Conservation (phyloP, 2,113 vertebrate species). For the Corynorhinus townsendii region DNA sequence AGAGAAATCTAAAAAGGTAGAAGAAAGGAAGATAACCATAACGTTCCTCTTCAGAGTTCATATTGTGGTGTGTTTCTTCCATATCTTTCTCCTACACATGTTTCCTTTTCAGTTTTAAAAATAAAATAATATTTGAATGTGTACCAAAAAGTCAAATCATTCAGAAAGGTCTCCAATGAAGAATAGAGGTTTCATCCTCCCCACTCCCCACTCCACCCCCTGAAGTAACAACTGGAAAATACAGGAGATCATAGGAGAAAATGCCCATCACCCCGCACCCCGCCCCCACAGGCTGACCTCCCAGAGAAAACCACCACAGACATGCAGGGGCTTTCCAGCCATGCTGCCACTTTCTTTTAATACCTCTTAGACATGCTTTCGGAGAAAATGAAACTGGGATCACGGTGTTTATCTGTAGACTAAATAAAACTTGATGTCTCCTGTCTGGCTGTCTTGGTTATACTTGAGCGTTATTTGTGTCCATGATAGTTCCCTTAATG, state of each 20-base stretch:
- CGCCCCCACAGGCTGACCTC: too few species aligned
- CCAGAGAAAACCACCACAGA: background rate
- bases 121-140: background rate
- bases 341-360: background rate
- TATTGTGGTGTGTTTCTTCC: background rate
- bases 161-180: background rate
- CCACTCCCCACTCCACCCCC: background rate
- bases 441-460: background rate
- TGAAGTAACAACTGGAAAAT: background rate
- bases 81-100: background rate
- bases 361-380: background rate
- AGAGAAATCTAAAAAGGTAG: background rate
- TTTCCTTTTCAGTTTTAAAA: background rate
- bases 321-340: background rate
- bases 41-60: background rate
- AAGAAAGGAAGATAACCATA: background rate
- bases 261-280: background rate
- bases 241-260: background rate
- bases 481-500: background rate
- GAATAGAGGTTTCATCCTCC: background rate
- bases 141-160: background rate
- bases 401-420: background rate
- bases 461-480: too few species aligned
- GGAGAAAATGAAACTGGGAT: background rate
- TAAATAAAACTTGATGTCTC: background rate